Base-by-base conservation (phyloP, 2,113 vertebrate species). In the Petrocephalus microphthalmus region DNA sequence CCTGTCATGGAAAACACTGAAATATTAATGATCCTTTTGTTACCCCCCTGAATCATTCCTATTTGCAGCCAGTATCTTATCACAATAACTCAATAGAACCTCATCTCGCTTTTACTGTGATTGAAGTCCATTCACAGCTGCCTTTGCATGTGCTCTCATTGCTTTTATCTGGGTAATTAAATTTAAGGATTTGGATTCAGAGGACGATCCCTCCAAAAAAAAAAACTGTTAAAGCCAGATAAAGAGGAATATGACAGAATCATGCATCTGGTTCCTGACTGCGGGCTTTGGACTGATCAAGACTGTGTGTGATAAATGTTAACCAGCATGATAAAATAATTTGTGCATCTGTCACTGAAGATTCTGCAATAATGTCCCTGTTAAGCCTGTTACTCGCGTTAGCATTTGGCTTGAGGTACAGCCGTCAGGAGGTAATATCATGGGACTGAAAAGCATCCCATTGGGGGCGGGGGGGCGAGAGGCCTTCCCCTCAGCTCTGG, bases 91-190 rank as follows among this genome's bases (percentile, higher is more conserved):
- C 71, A 42, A 33, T 19, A 51, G 20, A 51, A 52, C 82, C 22
- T 51, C 10, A 25, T 52, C 45, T 45, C 10, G 45, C 82, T 52
- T n/a, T 84, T 52, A 84, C 19, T 15, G n/a, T 84, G 82, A 84
- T 49, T 84, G 49, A 52, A 84, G 49, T 51, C 22, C 82, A 84
- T 19, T 84, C 49, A 51, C 45, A 84, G 49, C 82, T 52, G 82
- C 20, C 45, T 49, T 33, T 83, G 37, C 17, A 20, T 83, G 81
- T 49, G 11, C 33, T 78, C 37, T 78, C 33, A 78, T 78, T 78
- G 33, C 49, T 84, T 49, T 84, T 52, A 84, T 84, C 82, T 52
- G 49, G 20, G 22, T 52, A 84, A 52, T 84, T 84, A 84, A 84
- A 84, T 84, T 84, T 52, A 51, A 49, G 45, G 82, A 49, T 51